phyloP scores from a whole-genome alignment of 1,140 invertebrate species.

The Oryzaephilus surinamensis region DNA sequence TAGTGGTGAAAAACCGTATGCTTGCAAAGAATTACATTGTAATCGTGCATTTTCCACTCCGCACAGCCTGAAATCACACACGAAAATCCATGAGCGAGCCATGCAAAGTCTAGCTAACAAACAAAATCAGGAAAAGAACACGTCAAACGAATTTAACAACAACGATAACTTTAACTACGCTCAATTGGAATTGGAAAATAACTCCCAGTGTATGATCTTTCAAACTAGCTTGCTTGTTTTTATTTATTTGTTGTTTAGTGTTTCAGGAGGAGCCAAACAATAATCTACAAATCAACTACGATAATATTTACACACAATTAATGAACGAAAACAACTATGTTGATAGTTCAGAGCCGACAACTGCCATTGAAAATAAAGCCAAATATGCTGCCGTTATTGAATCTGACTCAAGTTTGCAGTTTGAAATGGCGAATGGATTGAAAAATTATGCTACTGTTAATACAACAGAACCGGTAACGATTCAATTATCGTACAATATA shows the following conservation, averaged over 20 bases:
- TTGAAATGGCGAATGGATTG: conserved; percentile 30
- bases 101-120: too few relatives aligned
- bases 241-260: too few relatives aligned
- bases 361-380: conserved; percentile 14
- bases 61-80: conserved; percentile 70
- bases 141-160: conserved; percentile 4
- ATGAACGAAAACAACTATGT: too few relatives aligned
- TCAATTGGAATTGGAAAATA: too few relatives aligned
- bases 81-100: conserved; percentile 46
- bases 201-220: too few relatives aligned
- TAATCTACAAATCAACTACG: too few relatives aligned
- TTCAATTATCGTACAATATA: conserved; percentile 32
- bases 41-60: conserved; percentile 64
- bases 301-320: too few relatives aligned
- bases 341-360: conserved; percentile 1
- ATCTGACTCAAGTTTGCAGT: conserved; percentile 21
- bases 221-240: too few relatives aligned
- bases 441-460: conserved; percentile 35
- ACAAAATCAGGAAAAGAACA: conserved; percentile 5
- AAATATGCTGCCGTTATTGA: conserved; percentile 27
- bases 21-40: conserved; percentile 61
- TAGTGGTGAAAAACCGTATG: conserved; percentile 64
- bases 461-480: conserved; percentile 29
- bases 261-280: too few relatives aligned
- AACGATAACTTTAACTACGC: too few relatives aligned